These are phyloP conservation scores for Parelbella ahira DNA, from an alignment of 2,888 invertebrate species.

Conservation along the genomic window DNA sequence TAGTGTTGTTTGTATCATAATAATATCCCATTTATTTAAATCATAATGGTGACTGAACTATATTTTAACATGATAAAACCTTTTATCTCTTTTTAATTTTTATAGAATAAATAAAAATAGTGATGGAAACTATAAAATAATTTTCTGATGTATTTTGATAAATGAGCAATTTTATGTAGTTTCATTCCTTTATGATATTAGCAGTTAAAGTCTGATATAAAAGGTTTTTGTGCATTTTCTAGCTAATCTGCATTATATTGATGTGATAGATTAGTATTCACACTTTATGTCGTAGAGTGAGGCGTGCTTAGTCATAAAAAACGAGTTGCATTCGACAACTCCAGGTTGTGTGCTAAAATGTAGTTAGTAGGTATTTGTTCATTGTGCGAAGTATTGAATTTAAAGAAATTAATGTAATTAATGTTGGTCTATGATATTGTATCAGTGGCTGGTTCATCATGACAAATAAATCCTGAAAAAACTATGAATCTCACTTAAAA, in stretches of 20 bases:
- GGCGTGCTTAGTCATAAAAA: slow-evolving; percentile 57
- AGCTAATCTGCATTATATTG: slow-evolving; percentile 38
- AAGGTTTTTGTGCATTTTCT: slow-evolving; percentile 38
- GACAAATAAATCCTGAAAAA: slow-evolving; percentile 30
- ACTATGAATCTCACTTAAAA: slow-evolving; percentile 39
- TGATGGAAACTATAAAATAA: slow-evolving; percentile 20
- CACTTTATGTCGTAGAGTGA: slow-evolving; percentile 47
- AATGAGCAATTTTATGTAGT: slow-evolving; percentile 24
- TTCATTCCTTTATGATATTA: slow-evolving; percentile 38
- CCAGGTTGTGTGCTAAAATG: slow-evolving; percentile 70
- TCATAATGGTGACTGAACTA: slow-evolving; percentile 36
- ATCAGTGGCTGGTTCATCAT: slow-evolving; percentile 31
- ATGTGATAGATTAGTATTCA: slow-evolving; percentile 38
- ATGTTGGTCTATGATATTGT: slow-evolving; percentile 17
- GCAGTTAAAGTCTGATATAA: slow-evolving; percentile 39
- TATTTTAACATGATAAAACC: slow-evolving; percentile 18
- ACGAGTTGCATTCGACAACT: slow-evolving; percentile 59
- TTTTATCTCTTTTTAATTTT: too few species aligned
- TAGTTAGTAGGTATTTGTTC: slow-evolving; percentile 33
- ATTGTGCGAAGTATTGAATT: slow-evolving; percentile 17
- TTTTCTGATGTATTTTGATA: slow-evolving; percentile 23
- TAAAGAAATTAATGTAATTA: slow-evolving; percentile 25
- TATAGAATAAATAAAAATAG: too few species aligned
- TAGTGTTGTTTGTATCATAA: slow-evolving; percentile 68
- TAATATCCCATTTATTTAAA: slow-evolving; percentile 41